Base-by-base conservation (phyloP, 1,140 invertebrate genomes). In the Lordiphosa mommai region DNA sequence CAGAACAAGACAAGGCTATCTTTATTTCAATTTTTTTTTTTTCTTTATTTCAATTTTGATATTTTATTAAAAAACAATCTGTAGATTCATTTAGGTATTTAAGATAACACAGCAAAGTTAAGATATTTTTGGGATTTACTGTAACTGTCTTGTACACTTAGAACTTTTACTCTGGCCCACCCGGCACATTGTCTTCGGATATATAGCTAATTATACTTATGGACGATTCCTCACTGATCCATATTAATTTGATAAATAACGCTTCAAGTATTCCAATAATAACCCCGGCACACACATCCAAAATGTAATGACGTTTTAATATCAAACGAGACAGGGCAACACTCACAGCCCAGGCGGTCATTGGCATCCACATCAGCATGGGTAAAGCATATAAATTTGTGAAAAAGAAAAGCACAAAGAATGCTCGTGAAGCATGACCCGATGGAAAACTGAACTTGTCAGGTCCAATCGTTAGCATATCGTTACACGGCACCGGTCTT, bases 361-460 rank as follows among this genome's bases (percentile, higher is more conserved):
- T 55, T 0, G 94, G 90, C 29, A 91, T 91, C 34, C 91, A 88
- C 23, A 92, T 92, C 34, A 95, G 68, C 6, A 92, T 79, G 12
- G 92, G 88, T 1, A 94, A 47, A 0, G 93, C 92, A 89, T 92
- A 92, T 6, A 95, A 67, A 61, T 91, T 89, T 0, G 91, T 90
- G 52, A 95, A 93, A 72, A 96, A 95, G 38, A 92, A 92, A 1
- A 93, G 90, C 9, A 99, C 89, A 82, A 96, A 93, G 6, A 94
- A 91, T 6, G 96, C 92, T 72, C 98, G 90, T n/a, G 96, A 97
- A 1, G 96, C 92, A 90, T 99, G 98, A 0, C 98, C 98, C 0
- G 97, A 99, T 17, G 98, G 98, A 89, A 99, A 99, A 29, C 97
- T 97, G 87, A 94, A 99, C 73, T 97, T 95, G 89, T 99, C 98